phyloP scores from a whole-genome alignment of 2,888 invertebrate genomes.

The Gandaritis pyraliata region DNA sequence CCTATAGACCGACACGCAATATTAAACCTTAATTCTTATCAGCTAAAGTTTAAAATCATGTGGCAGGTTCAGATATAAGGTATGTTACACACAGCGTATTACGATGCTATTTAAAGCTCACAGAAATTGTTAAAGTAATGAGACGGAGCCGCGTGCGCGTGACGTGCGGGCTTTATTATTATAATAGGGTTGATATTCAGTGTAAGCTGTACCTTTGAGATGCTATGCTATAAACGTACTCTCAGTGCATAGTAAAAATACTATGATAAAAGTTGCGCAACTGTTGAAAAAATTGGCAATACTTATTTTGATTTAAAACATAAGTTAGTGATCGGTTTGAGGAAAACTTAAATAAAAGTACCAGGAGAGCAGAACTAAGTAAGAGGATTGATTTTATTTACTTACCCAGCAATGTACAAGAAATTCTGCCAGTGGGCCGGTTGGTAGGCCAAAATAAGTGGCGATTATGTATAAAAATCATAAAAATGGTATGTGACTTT shows the following conservation, averaged over 20 bases:
- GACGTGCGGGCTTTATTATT: slow-evolving; percentile 74
- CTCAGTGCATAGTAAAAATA: background rate
- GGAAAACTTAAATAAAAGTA: no score
- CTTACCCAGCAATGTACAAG: no score
- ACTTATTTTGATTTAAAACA: no score
- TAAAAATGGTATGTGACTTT: no score
- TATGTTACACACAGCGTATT: slow-evolving; percentile 46
- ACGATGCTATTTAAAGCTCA: slow-evolving; percentile 66
- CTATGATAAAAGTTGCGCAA: background rate
- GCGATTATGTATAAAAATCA: no score
- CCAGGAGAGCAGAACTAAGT: no score
- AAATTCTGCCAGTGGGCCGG: no score
- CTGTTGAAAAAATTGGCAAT: background rate
- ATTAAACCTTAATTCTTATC: background rate
- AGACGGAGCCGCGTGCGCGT: slow-evolving; percentile 71
- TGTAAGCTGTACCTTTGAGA: slow-evolving; percentile 22
- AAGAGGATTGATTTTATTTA: no score
- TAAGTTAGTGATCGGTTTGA: no score
- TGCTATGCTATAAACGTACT: background rate
- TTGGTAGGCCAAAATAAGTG: no score
- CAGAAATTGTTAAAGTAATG: slow-evolving; percentile 76
- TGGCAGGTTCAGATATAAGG: slow-evolving; percentile 24
- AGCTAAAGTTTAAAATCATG: slow-evolving; percentile 9
- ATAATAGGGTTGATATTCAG: slow-evolving; percentile 43
- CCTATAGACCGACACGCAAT: background rate